A percentile compares a stretch with the other conserved stretches of the same genome.
Conservation (phyloP, 2,888 invertebrate species). For the Oligia strigilis region DNA sequence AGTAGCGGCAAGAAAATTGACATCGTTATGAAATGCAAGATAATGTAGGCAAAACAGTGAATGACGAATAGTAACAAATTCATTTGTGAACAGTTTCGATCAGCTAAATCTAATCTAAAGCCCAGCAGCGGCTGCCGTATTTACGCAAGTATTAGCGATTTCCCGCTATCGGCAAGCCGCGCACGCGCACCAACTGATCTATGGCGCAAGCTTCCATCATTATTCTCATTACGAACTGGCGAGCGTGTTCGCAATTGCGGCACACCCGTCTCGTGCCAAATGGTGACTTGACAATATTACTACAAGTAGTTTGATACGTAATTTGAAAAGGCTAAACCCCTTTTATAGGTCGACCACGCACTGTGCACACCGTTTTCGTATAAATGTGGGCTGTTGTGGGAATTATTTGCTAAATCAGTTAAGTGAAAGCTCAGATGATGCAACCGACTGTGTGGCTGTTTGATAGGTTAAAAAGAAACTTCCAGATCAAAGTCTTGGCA, state of each 20-base stretch:
- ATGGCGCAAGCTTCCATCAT: slow-evolving; percentile 87
- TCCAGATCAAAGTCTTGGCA: slow-evolving; percentile 39
- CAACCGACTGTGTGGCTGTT: slow-evolving; percentile 32
- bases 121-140: slow-evolving; percentile 79
- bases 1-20: slow-evolving; percentile 39
- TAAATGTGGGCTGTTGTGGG: slow-evolving; percentile 47
- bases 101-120: slow-evolving; percentile 74
- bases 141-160: slow-evolving; percentile 88
- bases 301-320: slow-evolving; percentile 69
- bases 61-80: slow-evolving; percentile 68
- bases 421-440: slow-evolving; percentile 56
- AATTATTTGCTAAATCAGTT: slow-evolving; percentile 51
- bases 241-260: slow-evolving; percentile 79
- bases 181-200: slow-evolving; percentile 83
- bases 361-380: slow-evolving; percentile 46
- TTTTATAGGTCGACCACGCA: slow-evolving; percentile 56
- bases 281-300: slow-evolving; percentile 77
- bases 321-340: slow-evolving; percentile 63
- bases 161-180: slow-evolving; percentile 82
- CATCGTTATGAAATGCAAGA: slow-evolving; percentile 47
- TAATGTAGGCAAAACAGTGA: slow-evolving; percentile 57
- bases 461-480: slow-evolving; percentile 42
- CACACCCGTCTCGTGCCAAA: slow-evolving; percentile 76
- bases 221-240: slow-evolving; percentile 84
- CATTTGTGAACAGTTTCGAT: slow-evolving; percentile 68